phyloP scores from a whole-genome alignment of 2,888 invertebrate genomes.

The Ganaspis brasiliensis region DNA sequence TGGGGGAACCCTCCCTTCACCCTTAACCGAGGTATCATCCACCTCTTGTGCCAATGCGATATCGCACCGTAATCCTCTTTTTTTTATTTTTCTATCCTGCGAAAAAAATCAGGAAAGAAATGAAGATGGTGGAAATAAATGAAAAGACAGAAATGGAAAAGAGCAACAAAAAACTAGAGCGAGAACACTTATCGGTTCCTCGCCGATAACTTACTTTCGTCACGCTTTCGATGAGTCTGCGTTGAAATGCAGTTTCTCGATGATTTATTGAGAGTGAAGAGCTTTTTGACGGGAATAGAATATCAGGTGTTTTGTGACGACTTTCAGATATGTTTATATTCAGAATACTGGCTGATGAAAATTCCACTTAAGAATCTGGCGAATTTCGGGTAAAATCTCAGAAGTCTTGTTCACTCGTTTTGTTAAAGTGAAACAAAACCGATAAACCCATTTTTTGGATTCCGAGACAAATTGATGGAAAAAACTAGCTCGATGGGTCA shows the following conservation, averaged over 20 bases:
- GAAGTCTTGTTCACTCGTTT: too few species aligned
- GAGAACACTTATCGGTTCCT: conserved; percentile 44
- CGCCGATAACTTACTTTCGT: conserved; percentile 45
- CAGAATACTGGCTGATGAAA: conserved; percentile 2
- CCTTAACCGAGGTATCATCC: conserved; percentile 16
- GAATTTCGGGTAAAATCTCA: too few species aligned
- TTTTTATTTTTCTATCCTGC: conserved; percentile 27
- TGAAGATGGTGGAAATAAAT: conserved; percentile 15
- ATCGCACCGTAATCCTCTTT: conserved; percentile 46
- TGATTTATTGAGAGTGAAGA: conserved; percentile 45
- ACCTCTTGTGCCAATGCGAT: conserved; percentile 29
- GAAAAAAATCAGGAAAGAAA: conserved; percentile 22
- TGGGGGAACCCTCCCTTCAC: conserved; percentile 12
- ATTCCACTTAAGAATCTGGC: neutral
- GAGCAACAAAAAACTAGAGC: conserved; percentile 27
- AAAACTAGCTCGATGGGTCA: too few species aligned
- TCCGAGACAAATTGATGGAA: too few species aligned
- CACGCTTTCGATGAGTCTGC: conserved; percentile 21
- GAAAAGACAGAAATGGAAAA: conserved; percentile 24
- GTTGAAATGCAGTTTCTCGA: conserved; percentile 5
- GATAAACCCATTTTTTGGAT: too few species aligned
- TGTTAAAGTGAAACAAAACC: too few species aligned
- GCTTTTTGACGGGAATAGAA: neutral
- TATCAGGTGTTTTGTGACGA: neutral
- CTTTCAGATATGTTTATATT: conserved; percentile 5